Percentiles rank a stretch among this genome's conserved stretches.
Conservation (phyloP, 92 coral and sea anemone genomes). For the Palythoa caribaeorum region DNA sequence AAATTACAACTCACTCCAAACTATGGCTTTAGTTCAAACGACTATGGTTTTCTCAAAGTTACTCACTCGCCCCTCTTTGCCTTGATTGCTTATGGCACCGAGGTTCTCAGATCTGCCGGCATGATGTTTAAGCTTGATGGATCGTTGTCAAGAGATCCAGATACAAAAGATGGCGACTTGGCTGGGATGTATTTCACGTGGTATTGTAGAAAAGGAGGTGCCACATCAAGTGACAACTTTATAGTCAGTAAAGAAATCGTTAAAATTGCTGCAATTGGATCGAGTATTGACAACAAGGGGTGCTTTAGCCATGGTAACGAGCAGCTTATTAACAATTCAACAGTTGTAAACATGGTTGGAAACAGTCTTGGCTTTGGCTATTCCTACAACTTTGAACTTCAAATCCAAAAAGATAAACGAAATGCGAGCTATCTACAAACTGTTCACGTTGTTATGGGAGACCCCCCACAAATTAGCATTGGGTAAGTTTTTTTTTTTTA, state of each 20-base stretch:
- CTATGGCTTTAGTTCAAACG: neutral
- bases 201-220: neutral
- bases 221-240: neutral
- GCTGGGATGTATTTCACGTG: constrained; percentile 12
- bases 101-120: neutral
- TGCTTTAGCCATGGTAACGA: neutral
- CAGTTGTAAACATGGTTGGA: neutral
- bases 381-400: constrained; percentile 10
- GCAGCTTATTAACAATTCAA: neutral
- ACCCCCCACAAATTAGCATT: constrained; percentile 7
- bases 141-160: neutral
- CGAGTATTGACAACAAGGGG: neutral
- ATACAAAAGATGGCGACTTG: neutral
- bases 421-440: constrained; percentile 12
- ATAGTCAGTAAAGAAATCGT: neutral
- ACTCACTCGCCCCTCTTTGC: neutral
- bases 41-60: constrained; percentile 17
- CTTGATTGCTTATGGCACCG: constrained; percentile 14
- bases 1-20: neutral
- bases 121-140: neutral
- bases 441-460: neutral
- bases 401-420: neutral
- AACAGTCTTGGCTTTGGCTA: neutral
- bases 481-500: neutral
- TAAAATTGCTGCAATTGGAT: neutral